A percentile compares a stretch with the other conserved stretches of the same genome.
Conservation (phyloP, 2,888 invertebrate genomes). For the Oithona nana region DNA sequence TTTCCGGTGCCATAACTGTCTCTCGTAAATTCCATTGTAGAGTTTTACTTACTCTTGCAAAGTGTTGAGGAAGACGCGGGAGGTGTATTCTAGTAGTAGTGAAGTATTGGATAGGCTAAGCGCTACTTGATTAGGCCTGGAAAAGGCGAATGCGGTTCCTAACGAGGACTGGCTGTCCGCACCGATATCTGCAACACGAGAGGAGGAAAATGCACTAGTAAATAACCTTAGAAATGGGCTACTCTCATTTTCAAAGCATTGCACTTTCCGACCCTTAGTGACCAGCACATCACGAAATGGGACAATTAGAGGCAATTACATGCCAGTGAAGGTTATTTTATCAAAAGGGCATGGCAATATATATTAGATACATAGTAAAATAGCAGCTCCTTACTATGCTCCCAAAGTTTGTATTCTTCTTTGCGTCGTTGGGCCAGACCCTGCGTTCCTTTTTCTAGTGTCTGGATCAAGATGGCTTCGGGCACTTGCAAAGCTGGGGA, state of each 20-base stretch:
- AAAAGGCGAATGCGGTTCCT: slow-evolving; percentile 72
- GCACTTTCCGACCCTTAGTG: not conserved
- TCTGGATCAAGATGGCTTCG: slow-evolving; percentile 37
- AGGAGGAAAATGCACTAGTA: not conserved
- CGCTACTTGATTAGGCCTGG: slow-evolving; percentile 67
- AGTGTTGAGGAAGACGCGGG: slow-evolving; percentile 60
- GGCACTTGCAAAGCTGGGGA: slow-evolving; percentile 13
- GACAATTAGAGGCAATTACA: too few relatives aligned
- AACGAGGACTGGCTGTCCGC: slow-evolving; percentile 67
- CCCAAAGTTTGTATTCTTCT: slow-evolving; percentile 62
- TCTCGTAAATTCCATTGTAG: not conserved
- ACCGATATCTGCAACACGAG: slow-evolving; percentile 41
- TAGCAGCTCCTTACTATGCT: slow-evolving; percentile 44
- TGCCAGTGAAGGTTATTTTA: not conserved
- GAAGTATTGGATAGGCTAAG: slow-evolving; percentile 65
- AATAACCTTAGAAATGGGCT: too few relatives aligned
- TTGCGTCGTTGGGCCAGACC: slow-evolving; percentile 52
- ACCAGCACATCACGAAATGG: not conserved
- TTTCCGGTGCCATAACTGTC: too few relatives aligned
- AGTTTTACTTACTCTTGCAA: slow-evolving; percentile 35
- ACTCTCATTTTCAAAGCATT: not conserved
- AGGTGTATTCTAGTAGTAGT: slow-evolving; percentile 62
- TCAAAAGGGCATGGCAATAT: not conserved
- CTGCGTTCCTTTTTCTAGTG: slow-evolving; percentile 55
- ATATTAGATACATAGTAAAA: too few relatives aligned